Evolutionary conservation across 2,888 invertebrate genomes (phyloP).

Genomic region (Hymenopus coronatus): DNA sequence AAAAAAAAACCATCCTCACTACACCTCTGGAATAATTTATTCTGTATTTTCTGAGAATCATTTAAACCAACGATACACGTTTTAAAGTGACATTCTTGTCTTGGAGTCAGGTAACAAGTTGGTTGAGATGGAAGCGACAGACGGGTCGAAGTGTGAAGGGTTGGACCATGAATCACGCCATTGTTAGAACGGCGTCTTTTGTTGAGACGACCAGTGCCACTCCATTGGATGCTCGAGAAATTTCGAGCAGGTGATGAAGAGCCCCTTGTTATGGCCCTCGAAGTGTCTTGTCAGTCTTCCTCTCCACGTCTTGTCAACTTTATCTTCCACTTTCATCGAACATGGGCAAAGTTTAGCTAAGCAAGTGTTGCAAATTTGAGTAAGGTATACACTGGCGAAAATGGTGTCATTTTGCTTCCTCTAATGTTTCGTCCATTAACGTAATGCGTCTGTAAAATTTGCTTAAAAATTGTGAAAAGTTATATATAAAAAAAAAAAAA

Average conservation of each 20-base stretch:
- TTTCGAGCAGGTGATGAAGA: neutral
- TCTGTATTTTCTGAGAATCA: too few species aligned
- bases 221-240: neutral
- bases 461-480: too few species aligned
- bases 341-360: neutral
- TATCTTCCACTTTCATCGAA: neutral
- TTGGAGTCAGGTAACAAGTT: neutral
- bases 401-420: too few species aligned
- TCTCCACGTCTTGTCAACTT: neutral
- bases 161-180: neutral
- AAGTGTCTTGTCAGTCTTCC: neutral
- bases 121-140: neutral
- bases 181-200: neutral
- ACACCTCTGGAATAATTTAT: too few species aligned
- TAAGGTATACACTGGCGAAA: too few species aligned
- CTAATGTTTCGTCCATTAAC: too few species aligned
- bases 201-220: neutral
- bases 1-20: too few species aligned
- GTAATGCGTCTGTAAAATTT: too few species aligned
- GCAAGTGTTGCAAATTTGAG: too few species aligned
- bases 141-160: neutral
- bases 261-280: neutral
- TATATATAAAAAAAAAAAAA: too few species aligned
- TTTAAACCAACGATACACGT: too few species aligned
- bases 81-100: too few species aligned